Evolutionary conservation across 2,113 vertebrate species (phyloP).

Genomic region (Nothobranchius furzeri): DNA sequence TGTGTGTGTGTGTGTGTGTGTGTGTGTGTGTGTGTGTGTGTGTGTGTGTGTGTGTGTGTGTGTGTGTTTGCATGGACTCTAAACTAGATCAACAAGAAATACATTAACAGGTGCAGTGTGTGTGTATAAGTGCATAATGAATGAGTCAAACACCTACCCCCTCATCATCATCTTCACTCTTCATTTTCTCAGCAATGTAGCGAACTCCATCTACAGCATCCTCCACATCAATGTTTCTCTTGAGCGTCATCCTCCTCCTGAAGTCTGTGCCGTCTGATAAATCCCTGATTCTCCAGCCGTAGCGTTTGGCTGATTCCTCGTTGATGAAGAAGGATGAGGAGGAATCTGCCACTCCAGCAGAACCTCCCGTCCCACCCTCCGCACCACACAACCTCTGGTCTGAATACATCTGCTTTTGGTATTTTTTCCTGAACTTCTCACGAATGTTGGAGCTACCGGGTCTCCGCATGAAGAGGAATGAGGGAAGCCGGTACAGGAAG

Average conservation of each 20-base stretch:
- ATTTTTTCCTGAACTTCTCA: conserved; percentile 72
- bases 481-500: conserved; percentile 77
- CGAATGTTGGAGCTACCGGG: conserved; percentile 76
- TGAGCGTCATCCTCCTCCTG: conserved; percentile 74
- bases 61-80: too few species aligned
- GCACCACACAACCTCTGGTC: conserved; percentile 54
- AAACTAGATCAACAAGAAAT: too few species aligned
- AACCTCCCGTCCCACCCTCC: conserved; percentile 41
- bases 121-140: background rate
- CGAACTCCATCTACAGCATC: conserved; percentile 80
- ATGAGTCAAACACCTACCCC: conserved; percentile 64
- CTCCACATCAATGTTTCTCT: conserved; percentile 73
- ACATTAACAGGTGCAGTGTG: too few species aligned
- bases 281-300: conserved; percentile 72
- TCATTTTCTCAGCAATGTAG: conserved; percentile 83
- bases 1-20: too few species aligned
- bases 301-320: conserved; percentile 74
- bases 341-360: conserved; percentile 44
- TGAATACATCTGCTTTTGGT: conserved; percentile 67
- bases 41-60: too few species aligned
- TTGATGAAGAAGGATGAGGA: conserved; percentile 76
- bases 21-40: too few species aligned
- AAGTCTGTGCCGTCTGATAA: conserved; percentile 74
- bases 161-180: conserved; percentile 81
- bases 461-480: conserved; percentile 80